Evolutionary conservation across 1,140 invertebrate genomes (phyloP).

Genomic region (Drosophila teissieri): DNA sequence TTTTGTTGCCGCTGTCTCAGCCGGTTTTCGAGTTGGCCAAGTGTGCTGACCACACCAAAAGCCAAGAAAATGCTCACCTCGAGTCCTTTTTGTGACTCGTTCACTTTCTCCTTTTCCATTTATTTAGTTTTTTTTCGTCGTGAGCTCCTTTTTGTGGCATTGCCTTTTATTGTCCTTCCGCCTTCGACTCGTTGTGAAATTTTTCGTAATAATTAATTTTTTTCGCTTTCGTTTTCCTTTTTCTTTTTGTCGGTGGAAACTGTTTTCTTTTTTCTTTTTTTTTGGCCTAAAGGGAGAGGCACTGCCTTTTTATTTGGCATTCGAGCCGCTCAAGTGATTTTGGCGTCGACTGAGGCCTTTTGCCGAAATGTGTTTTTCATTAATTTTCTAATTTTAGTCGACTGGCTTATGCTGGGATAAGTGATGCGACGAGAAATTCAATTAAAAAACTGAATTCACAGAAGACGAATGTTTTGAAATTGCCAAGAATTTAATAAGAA

Average conservation of each 20-base stretch:
- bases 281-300: neutral
- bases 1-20: slow-evolving; percentile 24
- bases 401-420: slow-evolving; percentile 61
- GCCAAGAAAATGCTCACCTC: slow-evolving; percentile 59
- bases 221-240: slow-evolving; percentile 40
- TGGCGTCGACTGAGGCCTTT: slow-evolving; percentile 34
- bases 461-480: slow-evolving; percentile 21
- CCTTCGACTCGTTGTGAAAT: slow-evolving; percentile 75
- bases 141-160: slow-evolving; percentile 49
- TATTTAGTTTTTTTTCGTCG: slow-evolving; percentile 12
- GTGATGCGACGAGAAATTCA: slow-evolving; percentile 48
- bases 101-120: slow-evolving; percentile 47
- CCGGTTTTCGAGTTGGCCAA: slow-evolving; percentile 13
- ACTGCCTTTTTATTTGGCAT: slow-evolving; percentile 38
- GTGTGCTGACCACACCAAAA: slow-evolving; percentile 73
- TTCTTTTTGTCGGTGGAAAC: slow-evolving; percentile 26
- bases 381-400: slow-evolving; percentile 74
- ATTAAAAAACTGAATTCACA: slow-evolving; percentile 54
- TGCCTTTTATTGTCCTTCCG: slow-evolving; percentile 76
- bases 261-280: slow-evolving; percentile 30
- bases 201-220: slow-evolving; percentile 82
- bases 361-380: slow-evolving; percentile 66
- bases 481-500: slow-evolving; percentile 15
- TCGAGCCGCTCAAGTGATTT: slow-evolving; percentile 70
- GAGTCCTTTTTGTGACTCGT: slow-evolving; percentile 53